Evolutionary conservation across 1,140 invertebrate species (phyloP), one percentile per base, ranked within the genome.

Genomic region (Ceratina japonica): DNA sequence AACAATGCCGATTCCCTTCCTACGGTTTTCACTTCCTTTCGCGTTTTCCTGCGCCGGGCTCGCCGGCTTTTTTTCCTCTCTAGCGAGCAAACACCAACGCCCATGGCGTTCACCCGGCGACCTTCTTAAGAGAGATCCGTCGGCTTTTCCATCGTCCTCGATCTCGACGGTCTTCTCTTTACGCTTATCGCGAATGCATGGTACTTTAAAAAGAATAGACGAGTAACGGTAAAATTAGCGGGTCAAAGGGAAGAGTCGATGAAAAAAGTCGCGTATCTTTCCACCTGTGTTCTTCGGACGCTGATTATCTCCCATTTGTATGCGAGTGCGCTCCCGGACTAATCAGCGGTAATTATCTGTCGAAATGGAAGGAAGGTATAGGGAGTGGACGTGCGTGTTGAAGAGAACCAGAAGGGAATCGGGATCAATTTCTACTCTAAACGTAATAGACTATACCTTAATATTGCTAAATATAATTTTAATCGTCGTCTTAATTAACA

Each of bases 91-190:
- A 44, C 44, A 72, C 37, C 59, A 62, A 69, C 72, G 80, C 81
- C 82, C 77, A 83, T 84, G 82, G 73, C 86, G 82, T 84, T 87
- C 77, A 86, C 82, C 80, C 75, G 80, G 78, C 86, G 86, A 87
- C 86, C 86, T 87, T 87, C 79, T 87, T 87, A 86, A 58, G 71
- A 83, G 81, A 85, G 80, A 86, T 85, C 80, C 74, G 74, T 76
- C 84, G 66, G 68, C 84, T 86, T 86, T 86, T 86, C 85, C 76
- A 74, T 84, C 82, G 86, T 84, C 83, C 85, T 85, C 86, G 80
- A 86, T 87, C 85, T 83, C 58, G 52, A 27, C 16, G 13, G 10
- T 54, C 52, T 54, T 54, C 18, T 54, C 52, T 54, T 54, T 15
- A n/a, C 15, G 15, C 52, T 54, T 54, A 54, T 54, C 18, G 52